phyloP scores from a whole-genome alignment of 2,888 invertebrate genomes.

The Pasiphila rectangulata region DNA sequence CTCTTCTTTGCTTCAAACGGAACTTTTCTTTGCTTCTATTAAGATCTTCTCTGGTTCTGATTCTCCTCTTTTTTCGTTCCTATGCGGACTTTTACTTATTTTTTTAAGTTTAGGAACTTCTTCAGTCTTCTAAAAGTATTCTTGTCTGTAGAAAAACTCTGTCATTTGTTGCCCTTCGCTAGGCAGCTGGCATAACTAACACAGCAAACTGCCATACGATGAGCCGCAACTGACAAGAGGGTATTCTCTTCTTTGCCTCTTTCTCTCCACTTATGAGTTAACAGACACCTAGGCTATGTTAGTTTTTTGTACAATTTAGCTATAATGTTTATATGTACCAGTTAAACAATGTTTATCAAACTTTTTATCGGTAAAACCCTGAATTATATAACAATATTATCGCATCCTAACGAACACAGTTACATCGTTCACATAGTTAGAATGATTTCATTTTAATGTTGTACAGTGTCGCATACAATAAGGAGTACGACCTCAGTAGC shows the following conservation, averaged over 20 bases:
- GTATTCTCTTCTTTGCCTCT: constrained; percentile 32
- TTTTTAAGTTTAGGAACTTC: background rate
- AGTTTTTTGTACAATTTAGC: background rate
- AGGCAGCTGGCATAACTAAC: too few relatives aligned
- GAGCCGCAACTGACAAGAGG: constrained; percentile 78
- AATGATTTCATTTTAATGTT: too few relatives aligned
- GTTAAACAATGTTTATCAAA: background rate
- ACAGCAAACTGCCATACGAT: constrained; percentile 81
- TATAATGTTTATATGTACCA: background rate
- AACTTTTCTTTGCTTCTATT: too few relatives aligned
- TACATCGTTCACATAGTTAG: too few relatives aligned
- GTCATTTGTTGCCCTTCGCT: constrained; percentile 81
- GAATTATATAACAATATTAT: background rate
- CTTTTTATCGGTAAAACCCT: constrained; percentile 3
- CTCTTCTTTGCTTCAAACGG: constrained; percentile 24
- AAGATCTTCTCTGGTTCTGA: too few relatives aligned
- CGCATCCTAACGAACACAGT: constrained; percentile 7
- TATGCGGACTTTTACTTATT: background rate
- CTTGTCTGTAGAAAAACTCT: constrained; percentile 58
- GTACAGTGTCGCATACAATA: too few relatives aligned
- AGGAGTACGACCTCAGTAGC: too few relatives aligned
- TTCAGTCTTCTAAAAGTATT: constrained; percentile 26
- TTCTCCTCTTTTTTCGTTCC: constrained; percentile 1
- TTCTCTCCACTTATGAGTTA: too few relatives aligned
- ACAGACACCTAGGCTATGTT: too few relatives aligned